These are phyloP conservation scores for Leptopterna dolabrata DNA, from an alignment of 2,888 invertebrate species.

Conservation along the genomic window DNA sequence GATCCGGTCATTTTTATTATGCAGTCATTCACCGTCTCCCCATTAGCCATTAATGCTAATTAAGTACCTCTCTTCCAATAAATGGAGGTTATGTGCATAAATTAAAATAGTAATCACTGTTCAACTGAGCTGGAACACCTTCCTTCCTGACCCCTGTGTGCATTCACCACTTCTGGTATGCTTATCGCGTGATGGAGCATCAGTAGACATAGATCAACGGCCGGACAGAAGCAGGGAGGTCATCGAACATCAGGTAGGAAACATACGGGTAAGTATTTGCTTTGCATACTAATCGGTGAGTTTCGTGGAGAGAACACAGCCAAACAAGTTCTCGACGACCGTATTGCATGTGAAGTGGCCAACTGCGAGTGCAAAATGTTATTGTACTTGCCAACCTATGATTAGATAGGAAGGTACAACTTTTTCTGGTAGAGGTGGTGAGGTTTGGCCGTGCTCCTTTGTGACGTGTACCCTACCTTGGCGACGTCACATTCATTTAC, in stretches of 20 bases:
- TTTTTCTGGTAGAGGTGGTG: too few species aligned
- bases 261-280: neutral
- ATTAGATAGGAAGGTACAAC: too few species aligned
- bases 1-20: too few species aligned
- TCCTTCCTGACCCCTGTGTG: neutral
- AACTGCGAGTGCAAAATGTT: too few species aligned
- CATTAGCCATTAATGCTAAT: too few species aligned
- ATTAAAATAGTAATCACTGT: neutral
- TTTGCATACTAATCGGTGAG: neutral
- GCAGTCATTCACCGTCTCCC: too few species aligned
- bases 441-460: too few species aligned
- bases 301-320: neutral
- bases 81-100: neutral
- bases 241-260: neutral
- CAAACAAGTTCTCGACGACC: too few species aligned
- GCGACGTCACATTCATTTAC: too few species aligned
- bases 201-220: neutral
- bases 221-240: neutral
- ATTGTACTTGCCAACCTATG: too few species aligned
- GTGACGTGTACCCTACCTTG: too few species aligned
- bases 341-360: too few species aligned
- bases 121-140: neutral
- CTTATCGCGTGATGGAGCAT: neutral
- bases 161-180: neutral
- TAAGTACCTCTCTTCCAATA: neutral